Base-by-base conservation (phyloP, 2,797 vertebrate genomes). In the Tiaroga cobitis region DNA sequence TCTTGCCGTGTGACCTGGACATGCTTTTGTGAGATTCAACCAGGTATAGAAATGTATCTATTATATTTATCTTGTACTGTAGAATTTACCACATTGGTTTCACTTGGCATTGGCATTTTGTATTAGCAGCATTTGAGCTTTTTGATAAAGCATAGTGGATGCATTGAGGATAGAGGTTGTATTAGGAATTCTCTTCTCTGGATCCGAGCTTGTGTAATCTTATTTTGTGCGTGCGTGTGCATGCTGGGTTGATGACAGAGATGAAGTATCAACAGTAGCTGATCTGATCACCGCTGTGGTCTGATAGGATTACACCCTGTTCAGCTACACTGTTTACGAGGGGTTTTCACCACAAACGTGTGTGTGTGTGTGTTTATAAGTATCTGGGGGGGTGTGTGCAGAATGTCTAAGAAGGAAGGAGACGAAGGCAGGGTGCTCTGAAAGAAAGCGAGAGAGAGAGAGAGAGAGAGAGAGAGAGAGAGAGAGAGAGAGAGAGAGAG, bases 291-390 rank as follows among this genome's bases (percentile, higher is more conserved):
- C 85, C 84, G 87, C 88, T 85, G 84, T 88, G 90, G 84, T 90
- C 88, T 93, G 92, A 95, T 93, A 91, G 90, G 90, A 94, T 95
- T 94, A 95, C 87, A 92, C 82, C 90, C 88, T 86, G 90, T 92
- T 89, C 90, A 88, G 91, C 88, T 89, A 87, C 41, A 80, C 85
- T 90, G 88, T 94, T 91, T 93, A 89, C 92, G 43, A 8, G 83
- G 26, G 49, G 78, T 92, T 91, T 90, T 87, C 86, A 92, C 85
- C 76, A 85, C 77, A 84, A 54, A 10, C 34, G 19, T 16, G 54
- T 18, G 65, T 61, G 49, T 49, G 51, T 86, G 79, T 78, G 81
- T 81, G 83, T 54, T 34, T 72, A 9, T 63, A 80, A 72, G 69
- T 67, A 41, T 81, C 29, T 65, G 69, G 21, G 54, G 10, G 37